Conservation (phyloP, 2,113 vertebrate genomes). For the western clawed frog (Xenopus tropicalis) region DNA sequence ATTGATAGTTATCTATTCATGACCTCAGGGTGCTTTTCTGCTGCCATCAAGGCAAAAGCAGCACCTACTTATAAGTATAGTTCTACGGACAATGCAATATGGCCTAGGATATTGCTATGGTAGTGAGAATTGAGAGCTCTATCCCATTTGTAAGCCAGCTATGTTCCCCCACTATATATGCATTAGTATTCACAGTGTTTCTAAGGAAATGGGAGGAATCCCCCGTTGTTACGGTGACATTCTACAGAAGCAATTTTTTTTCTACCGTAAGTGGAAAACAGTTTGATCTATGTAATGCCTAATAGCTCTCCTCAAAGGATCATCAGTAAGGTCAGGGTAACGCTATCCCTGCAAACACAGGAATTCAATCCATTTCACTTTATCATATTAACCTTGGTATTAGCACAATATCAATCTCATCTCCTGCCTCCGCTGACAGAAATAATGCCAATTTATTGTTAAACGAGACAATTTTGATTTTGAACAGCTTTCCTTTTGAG, state of each 20-base stretch:
- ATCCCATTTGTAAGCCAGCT: no score
- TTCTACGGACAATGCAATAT: no score
- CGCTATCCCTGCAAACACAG: constrained; percentile 5
- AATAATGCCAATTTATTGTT: constrained; percentile 10
- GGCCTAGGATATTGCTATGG: no score
- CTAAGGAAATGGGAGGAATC: no score
- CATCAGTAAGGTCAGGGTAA: constrained; percentile 8
- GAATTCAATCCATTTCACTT: constrained; percentile 23
- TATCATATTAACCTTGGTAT: constrained; percentile 25
- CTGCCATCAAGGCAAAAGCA: no score
- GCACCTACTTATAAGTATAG: no score
- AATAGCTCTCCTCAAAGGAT: constrained; percentile 13
- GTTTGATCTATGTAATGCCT: constrained; percentile 10
- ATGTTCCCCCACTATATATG: no score
- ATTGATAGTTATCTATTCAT: no score
- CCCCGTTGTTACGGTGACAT: background rate
- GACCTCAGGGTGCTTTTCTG: no score
- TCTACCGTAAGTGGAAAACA: background rate
- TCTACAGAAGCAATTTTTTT: background rate
- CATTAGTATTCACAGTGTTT: no score
- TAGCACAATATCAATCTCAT: constrained; percentile 12
- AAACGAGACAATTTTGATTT: background rate
- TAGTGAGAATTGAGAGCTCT: no score
- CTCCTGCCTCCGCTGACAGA: constrained; percentile 8
- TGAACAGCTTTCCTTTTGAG: no score